A percentile compares a stretch with the other conserved stretches of the same genome.
Evolutionary conservation across 2,113 vertebrate species (phyloP).

Genomic region (Seriola dumerili): DNA sequence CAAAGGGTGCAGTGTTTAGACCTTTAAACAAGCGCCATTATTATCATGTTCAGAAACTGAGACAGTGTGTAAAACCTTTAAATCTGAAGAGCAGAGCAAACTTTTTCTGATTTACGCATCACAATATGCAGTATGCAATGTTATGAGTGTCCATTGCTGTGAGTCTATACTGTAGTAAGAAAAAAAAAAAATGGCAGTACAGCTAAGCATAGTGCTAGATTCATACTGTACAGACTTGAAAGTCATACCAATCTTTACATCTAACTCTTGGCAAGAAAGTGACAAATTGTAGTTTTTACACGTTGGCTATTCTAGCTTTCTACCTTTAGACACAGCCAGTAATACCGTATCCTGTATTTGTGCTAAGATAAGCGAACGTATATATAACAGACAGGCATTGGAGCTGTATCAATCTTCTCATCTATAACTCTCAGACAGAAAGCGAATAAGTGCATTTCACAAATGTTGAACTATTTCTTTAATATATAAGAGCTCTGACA

Average conservation of each 20-base stretch:
- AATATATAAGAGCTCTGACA: too few species aligned
- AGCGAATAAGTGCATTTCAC: neutral
- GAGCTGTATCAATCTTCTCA: too few species aligned
- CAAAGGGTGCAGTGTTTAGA: slow-evolving; percentile 49
- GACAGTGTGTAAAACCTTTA: slow-evolving; percentile 28
- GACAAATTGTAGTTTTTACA: too few species aligned
- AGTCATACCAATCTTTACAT: neutral
- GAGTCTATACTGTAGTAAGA: neutral
- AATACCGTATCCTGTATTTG: too few species aligned
- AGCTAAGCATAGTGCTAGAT: too few species aligned
- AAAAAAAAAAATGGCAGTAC: too few species aligned
- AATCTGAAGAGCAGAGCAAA: neutral
- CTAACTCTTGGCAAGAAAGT: neutral
- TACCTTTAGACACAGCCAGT: too few species aligned
- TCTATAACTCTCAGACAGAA: too few species aligned
- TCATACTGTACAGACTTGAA: neutral
- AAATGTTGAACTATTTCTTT: neutral
- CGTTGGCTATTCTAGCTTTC: too few species aligned
- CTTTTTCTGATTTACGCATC: neutral
- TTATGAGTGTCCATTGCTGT: neutral
- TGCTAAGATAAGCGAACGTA: too few species aligned
- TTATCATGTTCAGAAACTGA: slow-evolving; percentile 27
- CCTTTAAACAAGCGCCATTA: slow-evolving; percentile 40
- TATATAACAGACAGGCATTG: too few species aligned
- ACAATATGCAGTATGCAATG: too few species aligned